Percentiles rank a stretch among this genome's conserved stretches.
These are phyloP conservation scores for Muraenolepis orangiensis DNA, from an alignment of 2,797 vertebrate species.

Conservation along the genomic window DNA sequence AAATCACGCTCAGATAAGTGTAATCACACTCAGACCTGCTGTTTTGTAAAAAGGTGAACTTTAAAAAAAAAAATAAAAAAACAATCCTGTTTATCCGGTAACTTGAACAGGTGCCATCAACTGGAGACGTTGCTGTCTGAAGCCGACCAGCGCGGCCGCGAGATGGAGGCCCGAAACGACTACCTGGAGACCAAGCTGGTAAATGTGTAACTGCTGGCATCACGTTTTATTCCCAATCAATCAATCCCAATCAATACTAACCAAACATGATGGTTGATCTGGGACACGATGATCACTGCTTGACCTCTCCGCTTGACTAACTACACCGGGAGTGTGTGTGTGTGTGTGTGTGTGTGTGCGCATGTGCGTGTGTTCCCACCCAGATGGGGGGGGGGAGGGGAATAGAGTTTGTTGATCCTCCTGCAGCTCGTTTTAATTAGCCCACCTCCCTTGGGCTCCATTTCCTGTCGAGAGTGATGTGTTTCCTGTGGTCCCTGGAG, in stretches of 20 bases:
- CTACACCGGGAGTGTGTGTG: not conserved
- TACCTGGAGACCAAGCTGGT: constrained; percentile 86
- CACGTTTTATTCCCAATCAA: not conserved
- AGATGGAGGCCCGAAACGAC: constrained; percentile 85
- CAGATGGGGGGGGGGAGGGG: no score
- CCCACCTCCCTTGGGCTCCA: not conserved
- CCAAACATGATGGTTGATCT: not conserved
- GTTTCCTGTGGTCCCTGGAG: not conserved
- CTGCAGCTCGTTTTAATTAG: not conserved
- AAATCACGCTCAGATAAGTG: no score
- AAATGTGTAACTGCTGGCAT: constrained; percentile 13
- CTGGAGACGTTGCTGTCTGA: constrained; percentile 83
- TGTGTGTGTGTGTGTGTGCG: constrained; percentile 3
- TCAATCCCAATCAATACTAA: not conserved
- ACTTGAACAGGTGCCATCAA: constrained; percentile 79
- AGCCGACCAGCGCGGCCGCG: constrained; percentile 74
- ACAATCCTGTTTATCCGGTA: constrained; percentile 13
- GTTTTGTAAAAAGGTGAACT: no score
- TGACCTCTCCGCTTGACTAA: not conserved
- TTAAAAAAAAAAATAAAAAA: not conserved
- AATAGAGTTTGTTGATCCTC: not conserved
- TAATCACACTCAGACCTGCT: no score
- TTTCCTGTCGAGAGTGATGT: not conserved
- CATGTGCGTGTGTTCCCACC: no score
- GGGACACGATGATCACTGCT: not conserved